These are phyloP conservation scores for Columba guinea DNA, from an alignment of 2,797 vertebrate genomes.

Conservation along the genomic window DNA sequence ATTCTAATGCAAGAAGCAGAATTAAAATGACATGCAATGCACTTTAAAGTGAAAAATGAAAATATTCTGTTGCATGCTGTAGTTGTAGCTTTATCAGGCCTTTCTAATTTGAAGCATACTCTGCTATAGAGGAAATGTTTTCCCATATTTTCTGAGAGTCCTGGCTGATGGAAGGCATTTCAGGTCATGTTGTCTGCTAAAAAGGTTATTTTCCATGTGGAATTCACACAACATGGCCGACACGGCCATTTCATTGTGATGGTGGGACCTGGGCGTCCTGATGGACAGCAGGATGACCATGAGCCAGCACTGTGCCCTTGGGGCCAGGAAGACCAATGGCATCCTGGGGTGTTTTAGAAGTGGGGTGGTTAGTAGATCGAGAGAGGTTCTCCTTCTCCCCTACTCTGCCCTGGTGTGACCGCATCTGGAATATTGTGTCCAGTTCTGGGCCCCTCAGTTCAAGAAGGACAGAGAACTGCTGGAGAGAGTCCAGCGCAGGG, in stretches of 20 bases:
- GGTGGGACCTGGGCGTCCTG: slow-evolving; percentile 6
- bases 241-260: slow-evolving; percentile 80
- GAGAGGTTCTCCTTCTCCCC: too few relatives aligned
- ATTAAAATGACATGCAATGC: background rate
- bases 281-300: too few relatives aligned
- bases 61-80: background rate
- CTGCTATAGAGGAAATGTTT: background rate
- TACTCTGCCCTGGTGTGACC: too few relatives aligned
- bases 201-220: slow-evolving; percentile 86
- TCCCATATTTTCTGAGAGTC: slow-evolving; percentile 19
- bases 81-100: background rate
- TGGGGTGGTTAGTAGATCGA: too few relatives aligned
- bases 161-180: slow-evolving; percentile 42
- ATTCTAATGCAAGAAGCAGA: background rate
- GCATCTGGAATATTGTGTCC: too few relatives aligned
- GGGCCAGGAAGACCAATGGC: too few relatives aligned
- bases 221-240: slow-evolving; percentile 81
- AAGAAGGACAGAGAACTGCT: too few relatives aligned
- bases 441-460: too few relatives aligned
- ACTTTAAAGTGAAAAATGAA: background rate
- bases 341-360: too few relatives aligned
- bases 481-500: too few relatives aligned
- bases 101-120: background rate
- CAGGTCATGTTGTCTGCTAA: slow-evolving; percentile 63
- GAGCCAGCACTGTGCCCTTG: too few relatives aligned